Evolutionary conservation across 2,113 vertebrate genomes (phyloP).

Genomic region (Stegastes partitus): DNA sequence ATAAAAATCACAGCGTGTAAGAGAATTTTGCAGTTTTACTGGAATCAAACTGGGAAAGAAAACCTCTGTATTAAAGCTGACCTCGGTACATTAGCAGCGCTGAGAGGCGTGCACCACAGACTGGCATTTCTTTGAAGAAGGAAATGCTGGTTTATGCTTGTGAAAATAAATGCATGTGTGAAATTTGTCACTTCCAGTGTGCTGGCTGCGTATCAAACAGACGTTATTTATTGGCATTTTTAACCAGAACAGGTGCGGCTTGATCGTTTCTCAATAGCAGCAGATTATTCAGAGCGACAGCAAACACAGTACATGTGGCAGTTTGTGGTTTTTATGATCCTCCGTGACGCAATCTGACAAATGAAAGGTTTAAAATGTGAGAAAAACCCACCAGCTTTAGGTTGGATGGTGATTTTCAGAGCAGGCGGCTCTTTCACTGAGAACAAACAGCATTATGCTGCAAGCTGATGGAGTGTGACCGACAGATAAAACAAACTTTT

Average conservation of each 20-base stretch:
- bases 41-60: no score
- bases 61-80: not conserved
- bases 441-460: not conserved
- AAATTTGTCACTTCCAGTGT: conserved; percentile 16
- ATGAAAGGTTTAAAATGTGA: not conserved
- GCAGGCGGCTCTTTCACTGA: no score
- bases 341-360: not conserved
- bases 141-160: not conserved
- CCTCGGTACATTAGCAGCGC: not conserved
- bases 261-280: not conserved
- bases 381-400: not conserved
- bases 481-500: not conserved
- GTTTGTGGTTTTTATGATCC: not conserved
- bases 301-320: not conserved
- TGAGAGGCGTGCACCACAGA: not conserved
- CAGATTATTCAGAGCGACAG: not conserved
- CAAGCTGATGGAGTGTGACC: no score
- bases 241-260: conserved; percentile 14
- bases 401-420: not conserved
- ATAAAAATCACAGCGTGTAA: no score
- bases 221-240: not conserved
- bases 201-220: conserved; percentile 3
- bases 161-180: not conserved
- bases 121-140: not conserved
- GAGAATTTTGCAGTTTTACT: no score